Evolutionary conservation across 2,113 vertebrate species (phyloP).

Genomic region (mouse (Mus musculus)): DNA sequence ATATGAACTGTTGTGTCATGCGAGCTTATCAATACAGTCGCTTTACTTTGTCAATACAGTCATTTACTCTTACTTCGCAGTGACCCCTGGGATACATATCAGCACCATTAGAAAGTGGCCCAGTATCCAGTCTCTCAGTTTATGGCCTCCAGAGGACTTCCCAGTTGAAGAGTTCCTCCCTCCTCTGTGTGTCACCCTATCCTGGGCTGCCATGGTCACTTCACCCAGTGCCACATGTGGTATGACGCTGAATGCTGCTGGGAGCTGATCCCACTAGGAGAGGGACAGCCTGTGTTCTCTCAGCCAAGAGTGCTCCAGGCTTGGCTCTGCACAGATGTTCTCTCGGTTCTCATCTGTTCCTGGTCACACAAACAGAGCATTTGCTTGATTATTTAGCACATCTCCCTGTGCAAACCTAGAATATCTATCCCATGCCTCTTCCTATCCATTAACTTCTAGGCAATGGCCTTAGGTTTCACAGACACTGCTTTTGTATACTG

Average conservation of each 20-base stretch:
- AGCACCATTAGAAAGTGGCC: background rate
- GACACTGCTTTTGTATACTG: background rate
- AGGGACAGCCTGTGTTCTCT: background rate
- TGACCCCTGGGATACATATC: background rate
- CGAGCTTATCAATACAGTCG: background rate
- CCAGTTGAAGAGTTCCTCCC: background rate
- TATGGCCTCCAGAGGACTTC: background rate
- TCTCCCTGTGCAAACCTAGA: background rate
- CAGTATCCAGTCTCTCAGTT: background rate
- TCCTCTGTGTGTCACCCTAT: background rate
- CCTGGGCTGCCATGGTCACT: background rate
- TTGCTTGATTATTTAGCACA: background rate
- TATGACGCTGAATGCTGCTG: background rate
- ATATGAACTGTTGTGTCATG: background rate
- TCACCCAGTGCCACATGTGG: background rate
- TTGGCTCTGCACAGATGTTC: background rate
- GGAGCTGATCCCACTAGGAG: rapidly evolving
- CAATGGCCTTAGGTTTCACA: too few species aligned
- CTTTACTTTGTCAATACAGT: background rate
- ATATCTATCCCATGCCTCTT: background rate
- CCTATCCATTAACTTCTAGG: background rate
- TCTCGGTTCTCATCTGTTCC: background rate
- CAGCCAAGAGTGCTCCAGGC: background rate
- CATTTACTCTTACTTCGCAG: background rate
- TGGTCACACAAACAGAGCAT: background rate